A percentile compares a stretch with the other conserved stretches of the same genome.
phyloP scores from a whole-genome alignment of 2,888 invertebrate genomes.

The Meganola albula region DNA sequence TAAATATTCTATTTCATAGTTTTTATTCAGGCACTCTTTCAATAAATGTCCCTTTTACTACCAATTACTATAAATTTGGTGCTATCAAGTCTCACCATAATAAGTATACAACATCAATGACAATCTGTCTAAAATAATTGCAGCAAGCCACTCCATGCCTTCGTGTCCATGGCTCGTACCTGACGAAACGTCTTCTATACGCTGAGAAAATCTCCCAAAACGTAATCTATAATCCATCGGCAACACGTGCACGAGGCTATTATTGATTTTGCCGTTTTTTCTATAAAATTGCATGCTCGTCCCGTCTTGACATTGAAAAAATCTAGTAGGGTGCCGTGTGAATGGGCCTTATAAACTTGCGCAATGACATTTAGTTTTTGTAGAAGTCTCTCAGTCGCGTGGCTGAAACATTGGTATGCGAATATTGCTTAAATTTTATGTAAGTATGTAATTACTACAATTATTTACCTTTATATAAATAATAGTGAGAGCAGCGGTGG shows the following conservation, averaged over 20 bases:
- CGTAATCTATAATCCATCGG: conserved; percentile 74
- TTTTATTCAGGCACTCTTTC: no score
- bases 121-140: neutral
- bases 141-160: conserved; percentile 31
- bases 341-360: conserved; percentile 72
- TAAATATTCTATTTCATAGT: no score
- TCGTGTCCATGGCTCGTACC: conserved; percentile 47
- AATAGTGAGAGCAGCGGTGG: no score
- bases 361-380: conserved; percentile 73
- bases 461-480: no score
- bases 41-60: no score
- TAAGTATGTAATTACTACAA: no score
- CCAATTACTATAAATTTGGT: no score
- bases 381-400: conserved; percentile 53
- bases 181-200: conserved; percentile 54
- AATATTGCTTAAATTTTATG: conserved; percentile 31
- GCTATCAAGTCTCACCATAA: no score
- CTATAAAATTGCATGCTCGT: conserved; percentile 70
- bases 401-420: conserved; percentile 45
- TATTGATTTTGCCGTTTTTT: conserved; percentile 77
- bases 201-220: conserved; percentile 71
- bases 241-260: conserved; percentile 74
- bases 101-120: no score
- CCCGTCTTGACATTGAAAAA: conserved; percentile 66
- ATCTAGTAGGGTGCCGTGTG: conserved; percentile 59